These are phyloP conservation scores for Mobula birostris DNA, from an alignment of 2,113 vertebrate genomes.

Conservation along the genomic window DNA sequence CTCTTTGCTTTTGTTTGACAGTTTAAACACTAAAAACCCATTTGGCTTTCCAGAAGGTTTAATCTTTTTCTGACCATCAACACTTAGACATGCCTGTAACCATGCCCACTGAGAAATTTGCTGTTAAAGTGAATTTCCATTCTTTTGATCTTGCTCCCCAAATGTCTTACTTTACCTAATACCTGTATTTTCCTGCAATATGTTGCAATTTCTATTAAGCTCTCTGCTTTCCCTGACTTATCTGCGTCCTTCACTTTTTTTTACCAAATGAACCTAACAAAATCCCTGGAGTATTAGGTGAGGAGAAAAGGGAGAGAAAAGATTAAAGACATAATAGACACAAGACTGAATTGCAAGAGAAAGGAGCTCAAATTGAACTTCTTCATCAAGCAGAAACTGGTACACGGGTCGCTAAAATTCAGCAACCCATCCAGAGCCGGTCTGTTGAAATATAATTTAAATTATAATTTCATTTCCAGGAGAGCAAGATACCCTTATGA, in stretches of 20 bases:
- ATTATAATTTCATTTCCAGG: neutral
- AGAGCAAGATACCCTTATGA: neutral
- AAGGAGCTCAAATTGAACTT: neutral
- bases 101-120: neutral
- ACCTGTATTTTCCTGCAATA: neutral
- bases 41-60: neutral
- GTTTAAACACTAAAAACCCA: neutral
- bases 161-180: neutral
- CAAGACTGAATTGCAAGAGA: neutral
- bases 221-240: neutral
- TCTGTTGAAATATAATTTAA: neutral
- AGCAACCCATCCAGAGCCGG: neutral
- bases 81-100: neutral
- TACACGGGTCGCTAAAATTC: neutral
- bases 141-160: neutral
- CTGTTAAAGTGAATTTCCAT: neutral
- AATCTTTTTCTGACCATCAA: neutral
- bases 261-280: neutral
- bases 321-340: neutral
- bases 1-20: constrained; percentile 7
- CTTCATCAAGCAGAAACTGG: neutral
- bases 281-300: neutral
- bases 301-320: neutral
- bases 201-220: neutral
- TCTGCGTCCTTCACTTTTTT: neutral